Conservation (phyloP, 1,140 invertebrate genomes). For the Heliothis subflexa region DNA sequence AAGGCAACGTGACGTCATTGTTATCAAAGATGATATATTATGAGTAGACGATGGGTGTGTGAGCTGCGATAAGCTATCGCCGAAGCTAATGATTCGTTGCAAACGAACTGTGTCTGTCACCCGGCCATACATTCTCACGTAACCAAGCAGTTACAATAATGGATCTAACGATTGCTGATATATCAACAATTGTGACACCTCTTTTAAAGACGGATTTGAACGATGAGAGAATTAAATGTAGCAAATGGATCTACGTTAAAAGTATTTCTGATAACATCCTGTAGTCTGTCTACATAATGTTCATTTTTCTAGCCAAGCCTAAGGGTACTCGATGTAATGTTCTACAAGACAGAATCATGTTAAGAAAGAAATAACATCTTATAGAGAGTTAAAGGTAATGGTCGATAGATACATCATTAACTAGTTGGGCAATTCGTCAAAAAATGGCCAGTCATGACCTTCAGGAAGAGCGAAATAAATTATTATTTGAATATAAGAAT, state of each 20-base stretch:
- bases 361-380: no score
- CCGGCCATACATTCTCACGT: conserved; percentile 39
- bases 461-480: no score
- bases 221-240: conserved; percentile 8
- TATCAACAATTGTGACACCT: conserved; percentile 32
- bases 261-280: no score
- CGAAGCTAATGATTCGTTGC: conserved; percentile 55
- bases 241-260: neutral
- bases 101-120: conserved; percentile 51
- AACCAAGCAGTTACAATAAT: conserved; percentile 6
- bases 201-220: conserved; percentile 12
- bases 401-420: neutral
- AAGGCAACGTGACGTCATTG: conserved; percentile 59
- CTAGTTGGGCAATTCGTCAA: neutral
- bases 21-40: conserved; percentile 56
- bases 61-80: conserved; percentile 52
- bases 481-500: no score
- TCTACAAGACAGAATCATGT: no score
- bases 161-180: conserved; percentile 26
- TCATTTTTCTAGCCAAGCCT: no score
- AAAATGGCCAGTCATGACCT: neutral
- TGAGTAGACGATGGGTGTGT: conserved; percentile 41
- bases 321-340: no score
- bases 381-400: no score
- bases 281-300: no score